Evolutionary conservation across 2,797 vertebrate genomes (phyloP), one percentile per base, ranked within the genome.

Genomic region (Melanotaenia maccullochi): DNA sequence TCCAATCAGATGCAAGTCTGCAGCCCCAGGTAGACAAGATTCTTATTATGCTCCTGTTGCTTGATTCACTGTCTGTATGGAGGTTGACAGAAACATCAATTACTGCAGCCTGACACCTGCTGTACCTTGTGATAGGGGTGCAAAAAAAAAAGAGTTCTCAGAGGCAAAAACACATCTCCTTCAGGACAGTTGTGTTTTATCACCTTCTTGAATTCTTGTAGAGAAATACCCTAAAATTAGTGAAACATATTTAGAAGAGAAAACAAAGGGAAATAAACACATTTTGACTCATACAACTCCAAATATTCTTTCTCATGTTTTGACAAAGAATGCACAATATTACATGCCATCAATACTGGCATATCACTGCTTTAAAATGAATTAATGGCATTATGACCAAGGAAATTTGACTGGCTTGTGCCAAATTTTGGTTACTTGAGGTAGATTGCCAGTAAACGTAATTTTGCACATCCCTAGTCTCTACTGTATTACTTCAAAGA

Each of bases 1-100:
- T 60, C 54, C 59, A 69, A 76, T 76, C 72, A 83, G 77, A 75
- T 49, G 35, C 49, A 75, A 1, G 25, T 68, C 57, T 66, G 60
- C 49, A 73, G 77, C 57, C 66, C 4, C 24, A 68, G 81, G 71
- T 78, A 54, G 24, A 63, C 54, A 24, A 42, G 22, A 59, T 54
- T 82, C 55, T 72, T 65, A 49, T 86, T 78, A 71, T 71, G 60
- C 42, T 60, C 54, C 78, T 77, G 79, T 55, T 75, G 66, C 65
- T 74, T 76, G 75, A 81, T 79, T 81, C 49, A 54, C 60, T 20
- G 70, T 73, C 76, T 79, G 47, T 58, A 44, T 76, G 30, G 49
- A 36, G 52, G 47, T 51, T 75, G 73, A 69, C 73, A 71, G 66
- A 55, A 57, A 44, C 71, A 75, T 84, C 56, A 58, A 28, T 75